A percentile compares a stretch with the other conserved stretches of the same genome.
phyloP scores from a whole-genome alignment of 2,113 vertebrate species.

The human (Homo sapiens) region GRCh38 chr3:192166001-192166500 shows the following conservation, averaged over 20 bases:
- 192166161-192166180: not conserved
- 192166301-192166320: not conserved
- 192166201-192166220: not conserved
- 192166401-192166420: not conserved
- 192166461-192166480: not conserved
- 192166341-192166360: not conserved
- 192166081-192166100: not conserved
- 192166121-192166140: not conserved
- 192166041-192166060: not conserved
- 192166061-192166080: not conserved
- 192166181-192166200: not conserved
- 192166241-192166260: not conserved
- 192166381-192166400: not conserved
- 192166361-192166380: not conserved
- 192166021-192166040: not conserved
- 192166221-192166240: not conserved
- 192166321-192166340: not conserved
- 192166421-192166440: not conserved
- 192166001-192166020: not conserved
- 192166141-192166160: not conserved
- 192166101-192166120: not conserved
- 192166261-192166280: not conserved
- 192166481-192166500: not conserved
- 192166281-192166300: not conserved
- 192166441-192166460: not conserved